Percentiles rank a stretch among this genome's conserved stretches.
These are phyloP conservation scores for Ptychobarbus kaznakovi DNA, from an alignment of 2,797 vertebrate species.

Conservation along the genomic window DNA sequence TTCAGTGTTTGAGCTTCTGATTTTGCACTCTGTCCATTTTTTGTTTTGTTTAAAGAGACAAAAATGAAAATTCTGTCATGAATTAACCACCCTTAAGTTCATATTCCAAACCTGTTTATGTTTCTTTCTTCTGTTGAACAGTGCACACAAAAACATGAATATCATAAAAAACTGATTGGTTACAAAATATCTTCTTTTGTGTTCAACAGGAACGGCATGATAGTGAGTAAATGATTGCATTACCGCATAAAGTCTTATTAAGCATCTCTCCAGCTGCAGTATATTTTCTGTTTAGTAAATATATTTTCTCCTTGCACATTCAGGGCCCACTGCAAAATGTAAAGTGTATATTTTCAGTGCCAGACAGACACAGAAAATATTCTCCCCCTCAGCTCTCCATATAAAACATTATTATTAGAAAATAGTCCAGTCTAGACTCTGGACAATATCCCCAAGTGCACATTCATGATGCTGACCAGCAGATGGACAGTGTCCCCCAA, in stretches of 20 bases:
- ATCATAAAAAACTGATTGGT: neutral
- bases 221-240: neutral
- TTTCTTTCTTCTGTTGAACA: neutral
- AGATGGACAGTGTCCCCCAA: slow-evolving; percentile 18
- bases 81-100: too few relatives aligned
- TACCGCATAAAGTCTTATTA: neutral
- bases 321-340: neutral
- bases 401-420: neutral
- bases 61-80: neutral
- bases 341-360: neutral
- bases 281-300: neutral
- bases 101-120: neutral
- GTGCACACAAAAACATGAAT: neutral
- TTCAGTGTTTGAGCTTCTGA: neutral
- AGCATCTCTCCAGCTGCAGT: neutral
- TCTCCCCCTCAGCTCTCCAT: neutral
- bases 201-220: neutral
- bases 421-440: neutral
- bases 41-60: neutral
- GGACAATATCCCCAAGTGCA: neutral
- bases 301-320: neutral
- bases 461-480: neutral
- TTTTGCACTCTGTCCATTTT: neutral
- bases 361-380: neutral
- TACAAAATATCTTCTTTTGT: neutral